A percentile compares a stretch with the other conserved stretches of the same genome.
These are phyloP conservation scores for Ahaetulla prasina DNA, from an alignment of 2,113 vertebrate genomes.

Conservation along the genomic window DNA sequence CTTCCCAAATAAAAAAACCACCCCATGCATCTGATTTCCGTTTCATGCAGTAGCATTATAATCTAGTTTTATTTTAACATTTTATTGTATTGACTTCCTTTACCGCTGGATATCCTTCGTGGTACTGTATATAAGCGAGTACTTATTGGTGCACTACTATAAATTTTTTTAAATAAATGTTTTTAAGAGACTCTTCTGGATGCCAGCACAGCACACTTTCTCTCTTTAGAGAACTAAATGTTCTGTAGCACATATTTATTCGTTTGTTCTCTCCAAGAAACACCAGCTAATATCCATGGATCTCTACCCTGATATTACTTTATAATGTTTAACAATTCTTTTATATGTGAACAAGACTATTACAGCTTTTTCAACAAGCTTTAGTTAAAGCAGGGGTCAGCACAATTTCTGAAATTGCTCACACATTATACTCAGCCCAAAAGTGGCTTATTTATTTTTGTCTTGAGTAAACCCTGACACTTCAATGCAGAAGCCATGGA, in stretches of 20 bases:
- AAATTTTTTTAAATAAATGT: neutral
- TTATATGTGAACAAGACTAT: neutral
- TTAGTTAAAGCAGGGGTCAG: neutral
- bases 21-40: neutral
- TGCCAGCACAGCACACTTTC: neutral
- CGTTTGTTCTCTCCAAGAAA: neutral
- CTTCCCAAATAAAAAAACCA: neutral
- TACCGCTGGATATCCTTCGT: neutral
- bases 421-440: neutral
- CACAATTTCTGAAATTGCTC: neutral
- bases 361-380: neutral
- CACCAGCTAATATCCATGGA: neutral
- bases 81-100: neutral
- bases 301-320: neutral
- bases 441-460: neutral
- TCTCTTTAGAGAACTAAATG: neutral
- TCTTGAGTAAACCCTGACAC: neutral
- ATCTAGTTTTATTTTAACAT: neutral
- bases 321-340: neutral
- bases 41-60: neutral
- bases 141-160: neutral
- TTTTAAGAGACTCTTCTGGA: neutral
- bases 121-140: neutral
- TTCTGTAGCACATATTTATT: neutral
- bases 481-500: neutral